phyloP scores from a whole-genome alignment of 2,113 vertebrate species.

The Bambusicola thoracicus region DNA sequence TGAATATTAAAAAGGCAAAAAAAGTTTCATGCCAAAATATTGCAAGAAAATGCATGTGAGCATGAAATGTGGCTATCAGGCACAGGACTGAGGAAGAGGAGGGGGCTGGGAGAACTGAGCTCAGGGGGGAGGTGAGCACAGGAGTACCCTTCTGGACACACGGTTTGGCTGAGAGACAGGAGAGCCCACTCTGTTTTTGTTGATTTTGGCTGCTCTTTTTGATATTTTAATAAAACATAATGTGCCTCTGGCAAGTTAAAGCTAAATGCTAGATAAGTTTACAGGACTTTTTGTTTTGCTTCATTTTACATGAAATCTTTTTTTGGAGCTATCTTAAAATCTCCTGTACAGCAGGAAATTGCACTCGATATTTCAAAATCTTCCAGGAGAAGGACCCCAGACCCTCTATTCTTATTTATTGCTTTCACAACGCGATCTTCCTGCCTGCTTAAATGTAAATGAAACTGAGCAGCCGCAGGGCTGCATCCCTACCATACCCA shows the following conservation, averaged over 20 bases:
- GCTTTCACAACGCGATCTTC: not conserved
- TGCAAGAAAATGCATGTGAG: not conserved
- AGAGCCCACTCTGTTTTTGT: slow-evolving; percentile 45
- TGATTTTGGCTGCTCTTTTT: slow-evolving; percentile 53
- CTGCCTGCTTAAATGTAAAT: slow-evolving; percentile 36
- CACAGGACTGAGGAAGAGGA: not conserved
- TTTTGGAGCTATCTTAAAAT: slow-evolving; percentile 56
- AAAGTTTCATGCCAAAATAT: not conserved
- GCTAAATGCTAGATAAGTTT: slow-evolving; percentile 61
- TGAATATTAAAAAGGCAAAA: not conserved
- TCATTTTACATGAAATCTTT: slow-evolving; percentile 57
- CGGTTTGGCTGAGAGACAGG: not conserved
- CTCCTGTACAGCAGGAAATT: slow-evolving; percentile 68
- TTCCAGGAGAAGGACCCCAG: slow-evolving; percentile 44
- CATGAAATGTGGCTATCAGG: not conserved
- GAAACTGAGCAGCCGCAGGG: not conserved
- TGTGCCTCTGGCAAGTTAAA: slow-evolving; percentile 58
- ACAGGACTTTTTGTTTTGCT: slow-evolving; percentile 53
- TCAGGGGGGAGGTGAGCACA: not conserved
- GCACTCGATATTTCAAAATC: slow-evolving; percentile 49
- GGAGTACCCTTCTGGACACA: not conserved
- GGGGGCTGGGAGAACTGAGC: not conserved
- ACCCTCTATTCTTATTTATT: slow-evolving; percentile 3
- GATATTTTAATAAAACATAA: slow-evolving; percentile 69
- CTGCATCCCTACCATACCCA: not conserved